Percentiles rank a stretch among this genome's conserved stretches.
Conservation (phyloP, 2,888 invertebrate genomes). For the Tyria jacobaeae region DNA sequence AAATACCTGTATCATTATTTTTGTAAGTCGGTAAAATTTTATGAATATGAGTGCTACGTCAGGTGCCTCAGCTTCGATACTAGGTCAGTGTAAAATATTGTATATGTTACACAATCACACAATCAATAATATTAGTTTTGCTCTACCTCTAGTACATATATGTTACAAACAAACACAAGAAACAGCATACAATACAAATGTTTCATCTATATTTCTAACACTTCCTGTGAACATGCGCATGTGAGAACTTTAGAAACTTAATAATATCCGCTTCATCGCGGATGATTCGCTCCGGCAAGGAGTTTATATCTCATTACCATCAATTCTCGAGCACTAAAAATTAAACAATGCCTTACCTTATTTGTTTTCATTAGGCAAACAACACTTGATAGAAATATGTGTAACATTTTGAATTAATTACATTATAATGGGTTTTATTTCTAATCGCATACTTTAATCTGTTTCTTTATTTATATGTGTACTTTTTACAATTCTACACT, state of each 20-base stretch:
- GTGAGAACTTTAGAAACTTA: conserved; percentile 34
- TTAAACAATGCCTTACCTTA: conserved; percentile 31
- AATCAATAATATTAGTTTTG: too few species aligned
- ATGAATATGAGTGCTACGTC: too few species aligned
- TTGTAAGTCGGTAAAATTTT: too few species aligned
- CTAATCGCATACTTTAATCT: not conserved
- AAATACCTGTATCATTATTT: too few species aligned
- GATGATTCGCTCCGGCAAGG: conserved; percentile 36
- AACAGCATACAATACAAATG: conserved; percentile 2
- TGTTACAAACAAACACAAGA: conserved; percentile 1
- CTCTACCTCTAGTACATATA: not conserved
- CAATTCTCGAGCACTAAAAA: conserved; percentile 38
- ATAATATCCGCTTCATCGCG: conserved; percentile 49
- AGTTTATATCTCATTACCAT: conserved; percentile 33
- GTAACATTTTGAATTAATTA: not conserved
- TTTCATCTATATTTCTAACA: conserved; percentile 14
- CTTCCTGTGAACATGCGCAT: conserved; percentile 26
- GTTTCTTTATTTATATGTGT: not conserved
- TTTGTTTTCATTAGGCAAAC: conserved; percentile 34
- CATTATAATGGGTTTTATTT: not conserved
- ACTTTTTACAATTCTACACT: too few species aligned
- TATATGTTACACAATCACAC: too few species aligned
- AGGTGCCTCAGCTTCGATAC: too few species aligned
- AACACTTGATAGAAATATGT: conserved; percentile 8
- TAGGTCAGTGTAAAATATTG: too few species aligned